These are phyloP conservation scores for Sylvietta virens DNA, from an alignment of 2,113 vertebrate species.

Conservation along the genomic window DNA sequence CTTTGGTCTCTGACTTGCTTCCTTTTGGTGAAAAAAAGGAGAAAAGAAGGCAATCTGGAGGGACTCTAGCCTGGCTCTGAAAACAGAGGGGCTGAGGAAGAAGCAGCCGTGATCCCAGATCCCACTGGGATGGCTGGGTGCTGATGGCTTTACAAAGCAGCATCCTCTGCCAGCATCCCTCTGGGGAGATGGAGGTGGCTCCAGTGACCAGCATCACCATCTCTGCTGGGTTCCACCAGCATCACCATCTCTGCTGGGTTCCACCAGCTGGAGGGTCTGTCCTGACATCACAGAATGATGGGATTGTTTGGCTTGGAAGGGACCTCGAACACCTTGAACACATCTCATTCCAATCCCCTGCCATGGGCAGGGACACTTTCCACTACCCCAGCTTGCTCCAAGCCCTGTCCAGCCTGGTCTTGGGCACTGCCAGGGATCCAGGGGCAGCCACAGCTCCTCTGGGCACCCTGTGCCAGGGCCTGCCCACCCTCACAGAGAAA, in stretches of 20 bases:
- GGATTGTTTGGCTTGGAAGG: not conserved
- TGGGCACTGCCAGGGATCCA: not conserved
- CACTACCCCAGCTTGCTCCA: rapidly evolving
- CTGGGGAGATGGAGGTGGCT: not conserved
- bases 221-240: not conserved
- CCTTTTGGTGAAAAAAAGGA: not conserved
- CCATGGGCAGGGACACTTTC: not conserved
- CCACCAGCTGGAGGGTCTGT: not conserved
- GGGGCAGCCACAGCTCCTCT: not conserved
- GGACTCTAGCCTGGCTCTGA: not conserved
- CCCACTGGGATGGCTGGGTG: not conserved
- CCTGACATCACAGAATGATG: not conserved
- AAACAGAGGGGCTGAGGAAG: not conserved
- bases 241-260: not conserved
- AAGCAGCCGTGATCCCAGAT: not conserved
- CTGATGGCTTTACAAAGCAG: not conserved
- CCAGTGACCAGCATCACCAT: not conserved
- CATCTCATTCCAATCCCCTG: not conserved
- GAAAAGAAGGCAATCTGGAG: not conserved
- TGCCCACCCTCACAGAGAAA: rapidly evolving
- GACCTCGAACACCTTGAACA: rapidly evolving
- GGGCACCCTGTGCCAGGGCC: not conserved
- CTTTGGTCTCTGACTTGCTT: not conserved
- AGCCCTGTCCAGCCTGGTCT: rapidly evolving
- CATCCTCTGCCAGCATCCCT: not conserved